Base-by-base conservation (phyloP, 2,888 invertebrate species). In the Ormia ochracea region DNA sequence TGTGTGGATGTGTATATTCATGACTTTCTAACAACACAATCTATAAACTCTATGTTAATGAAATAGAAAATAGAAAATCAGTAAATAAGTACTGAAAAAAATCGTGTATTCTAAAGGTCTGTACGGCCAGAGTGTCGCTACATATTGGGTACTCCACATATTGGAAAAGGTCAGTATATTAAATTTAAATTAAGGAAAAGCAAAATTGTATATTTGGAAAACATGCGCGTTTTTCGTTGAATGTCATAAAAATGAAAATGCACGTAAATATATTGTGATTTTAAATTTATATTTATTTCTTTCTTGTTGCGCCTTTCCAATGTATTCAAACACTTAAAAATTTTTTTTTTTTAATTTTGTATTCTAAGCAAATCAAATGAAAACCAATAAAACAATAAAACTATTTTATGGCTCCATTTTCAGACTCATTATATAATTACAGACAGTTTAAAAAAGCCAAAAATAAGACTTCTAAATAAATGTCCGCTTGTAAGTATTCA, bases 171-270 rank as follows among this genome's bases (percentile, higher is more conserved):
- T 80, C 80, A 80, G 80, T 80, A 31, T 69, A 31, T 65, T 61
- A 36, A 61, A 63, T 36, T 68, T n/a, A 54, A 45, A 59, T 41
- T 52, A 23, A 17, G 38, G 41, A 12, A 43, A 59, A 68, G 19
- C 6, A 12, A 41, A 48, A 43, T 56, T 36, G 41, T 17, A 41
- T 21, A 21, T 43, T 50, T 50, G 58, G 9, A 43, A 68, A n/a
- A 61, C 23, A 52, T 48, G 7, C 26, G n/a, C 52, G 45, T 65
- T 41, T 54, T 68, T 54, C 43, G 56, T 69, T 33, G 50, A 33
- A 56, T 78, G 81, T 82, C 80, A 77, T 82, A 81, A 82, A 82
- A 81, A 77, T 68, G 59, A 52, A 83, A 80, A 80, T 78, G 82
- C 82, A 82, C 81, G 82, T 82, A 78, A 72, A 61, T 77, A 63